Percentiles rank a stretch among this genome's conserved stretches.
These are phyloP conservation scores for Drosophila mettleri DNA, from an alignment of 2,888 invertebrate genomes.

Conservation along the genomic window DNA sequence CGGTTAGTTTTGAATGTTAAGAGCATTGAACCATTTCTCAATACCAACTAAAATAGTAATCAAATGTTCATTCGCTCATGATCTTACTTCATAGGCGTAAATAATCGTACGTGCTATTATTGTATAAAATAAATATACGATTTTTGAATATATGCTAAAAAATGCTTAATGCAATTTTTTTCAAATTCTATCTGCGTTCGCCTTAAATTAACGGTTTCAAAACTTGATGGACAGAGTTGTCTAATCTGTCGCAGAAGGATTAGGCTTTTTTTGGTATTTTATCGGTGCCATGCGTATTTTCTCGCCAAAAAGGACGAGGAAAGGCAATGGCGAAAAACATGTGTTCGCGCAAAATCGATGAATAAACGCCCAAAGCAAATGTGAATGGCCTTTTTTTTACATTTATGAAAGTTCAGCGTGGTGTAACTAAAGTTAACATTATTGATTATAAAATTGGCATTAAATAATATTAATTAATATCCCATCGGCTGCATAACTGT, in stretches of 20 bases:
- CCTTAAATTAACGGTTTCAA: constrained; percentile 6
- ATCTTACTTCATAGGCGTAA: constrained; percentile 44
- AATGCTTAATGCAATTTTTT: neutral
- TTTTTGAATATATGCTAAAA: constrained; percentile 9
- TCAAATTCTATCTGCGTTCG: constrained; percentile 9
- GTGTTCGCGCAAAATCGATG: constrained; percentile 78
- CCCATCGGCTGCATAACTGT: constrained; percentile 4
- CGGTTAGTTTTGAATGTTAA: constrained; percentile 41
- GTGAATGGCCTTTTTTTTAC: constrained; percentile 18
- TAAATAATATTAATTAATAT: neutral
- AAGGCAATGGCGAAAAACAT: constrained; percentile 49
- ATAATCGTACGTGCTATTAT: constrained; percentile 21
- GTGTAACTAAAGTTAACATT: constrained; percentile 29
- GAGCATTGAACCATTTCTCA: constrained; percentile 38
- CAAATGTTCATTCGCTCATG: constrained; percentile 54
- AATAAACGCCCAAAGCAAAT: constrained; percentile 43
- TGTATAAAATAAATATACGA: constrained; percentile 12
- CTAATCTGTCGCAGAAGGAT: constrained; percentile 26
- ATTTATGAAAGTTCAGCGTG: constrained; percentile 17
- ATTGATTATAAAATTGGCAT: constrained; percentile 12
- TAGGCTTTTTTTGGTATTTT: constrained; percentile 23
- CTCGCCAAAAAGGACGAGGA: constrained; percentile 37
- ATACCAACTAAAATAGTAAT: constrained; percentile 23
- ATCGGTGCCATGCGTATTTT: constrained; percentile 30
- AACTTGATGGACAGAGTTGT: constrained; percentile 35